Conservation (phyloP, 2,113 vertebrate genomes). For the Axis porcinus region DNA sequence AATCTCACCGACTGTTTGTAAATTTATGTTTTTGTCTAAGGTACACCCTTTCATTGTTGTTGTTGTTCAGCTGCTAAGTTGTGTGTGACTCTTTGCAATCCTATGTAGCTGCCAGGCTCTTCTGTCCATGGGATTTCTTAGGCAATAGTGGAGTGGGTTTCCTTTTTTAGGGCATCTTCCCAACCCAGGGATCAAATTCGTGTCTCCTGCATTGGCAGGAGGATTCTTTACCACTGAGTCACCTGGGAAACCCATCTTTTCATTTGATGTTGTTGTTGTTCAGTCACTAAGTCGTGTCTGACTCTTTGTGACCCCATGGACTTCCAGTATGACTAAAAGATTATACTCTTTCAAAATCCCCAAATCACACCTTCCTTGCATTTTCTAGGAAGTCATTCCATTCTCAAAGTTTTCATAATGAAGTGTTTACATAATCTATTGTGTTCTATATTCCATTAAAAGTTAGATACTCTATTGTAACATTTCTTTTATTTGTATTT, state of each 20-base stretch:
- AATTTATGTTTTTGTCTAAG: background rate
- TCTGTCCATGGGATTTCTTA: background rate
- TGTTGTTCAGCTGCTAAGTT: background rate
- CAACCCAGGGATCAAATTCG: background rate
- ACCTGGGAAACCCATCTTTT: background rate
- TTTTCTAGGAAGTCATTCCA: background rate
- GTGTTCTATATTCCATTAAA: background rate
- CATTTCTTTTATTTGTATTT: background rate
- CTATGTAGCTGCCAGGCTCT: background rate
- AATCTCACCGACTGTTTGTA: background rate
- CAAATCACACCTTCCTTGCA: background rate
- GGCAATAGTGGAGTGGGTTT: background rate
- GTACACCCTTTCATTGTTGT: background rate
- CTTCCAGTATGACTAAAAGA: background rate
- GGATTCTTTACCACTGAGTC: background rate
- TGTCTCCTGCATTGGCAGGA: background rate
- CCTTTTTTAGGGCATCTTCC: background rate
- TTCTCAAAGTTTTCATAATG: background rate
- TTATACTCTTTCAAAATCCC: background rate
- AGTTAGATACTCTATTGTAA: too few relatives aligned
- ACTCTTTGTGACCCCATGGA: background rate
- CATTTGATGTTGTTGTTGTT: background rate
- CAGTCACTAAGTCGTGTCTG: background rate
- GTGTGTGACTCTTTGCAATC: background rate
- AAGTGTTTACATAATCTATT: background rate